Base-by-base conservation (phyloP, 1,140 invertebrate species). In the Drosophila pachea region DNA sequence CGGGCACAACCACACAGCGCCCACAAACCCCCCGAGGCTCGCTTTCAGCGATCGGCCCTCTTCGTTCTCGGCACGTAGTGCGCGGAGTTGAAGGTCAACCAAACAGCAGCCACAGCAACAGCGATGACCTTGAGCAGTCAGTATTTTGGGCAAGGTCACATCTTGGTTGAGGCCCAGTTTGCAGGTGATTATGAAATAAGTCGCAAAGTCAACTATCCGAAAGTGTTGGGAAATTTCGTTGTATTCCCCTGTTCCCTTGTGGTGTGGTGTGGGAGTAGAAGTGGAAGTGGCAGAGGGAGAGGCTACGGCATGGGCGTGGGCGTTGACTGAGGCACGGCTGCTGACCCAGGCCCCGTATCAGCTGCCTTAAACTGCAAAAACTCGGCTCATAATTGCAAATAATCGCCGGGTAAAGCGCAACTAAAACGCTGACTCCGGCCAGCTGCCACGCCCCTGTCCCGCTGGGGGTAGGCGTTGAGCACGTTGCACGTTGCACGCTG, bases 331-430 rank as follows among this genome's bases (percentile, higher is more conserved):
- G 22, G 22, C 22, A 3, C n/a, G 8, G 43, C 31, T 36, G 49
- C 11, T n/a, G 42, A 14, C 5, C n/a, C 7, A 33, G n/a, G 14
- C 8, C 9, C 29, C 6, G 33, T 5, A 36, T n/a, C n/a, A 12
- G 7, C 32, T 9, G 61, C 38, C 49, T 47, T 45, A 50, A 59
- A 50, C 70, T 77, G 78, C 74, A 73, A 78, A 82, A 75, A 78
- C 72, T 63, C 55, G 29, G 61, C 78, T 78, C 72, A 83, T 84
- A 84, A 84, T 84, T 84, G 79, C 81, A 84, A 84, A 84, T 84
- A 86, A 84, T 84, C 79, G 69, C 49, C 48, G 65, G 49, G 66
- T 59, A 84, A 22, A 84, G 79, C 79, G 78, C 76, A 69, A 71
- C 81, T 76, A 79, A 79, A 76, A 48, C 49, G 61, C 68, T 67